Percentiles rank a stretch among this genome's conserved stretches.
These are phyloP conservation scores for Presbytis comata DNA, from an alignment of 2,797 vertebrate genomes.

Conservation along the genomic window DNA sequence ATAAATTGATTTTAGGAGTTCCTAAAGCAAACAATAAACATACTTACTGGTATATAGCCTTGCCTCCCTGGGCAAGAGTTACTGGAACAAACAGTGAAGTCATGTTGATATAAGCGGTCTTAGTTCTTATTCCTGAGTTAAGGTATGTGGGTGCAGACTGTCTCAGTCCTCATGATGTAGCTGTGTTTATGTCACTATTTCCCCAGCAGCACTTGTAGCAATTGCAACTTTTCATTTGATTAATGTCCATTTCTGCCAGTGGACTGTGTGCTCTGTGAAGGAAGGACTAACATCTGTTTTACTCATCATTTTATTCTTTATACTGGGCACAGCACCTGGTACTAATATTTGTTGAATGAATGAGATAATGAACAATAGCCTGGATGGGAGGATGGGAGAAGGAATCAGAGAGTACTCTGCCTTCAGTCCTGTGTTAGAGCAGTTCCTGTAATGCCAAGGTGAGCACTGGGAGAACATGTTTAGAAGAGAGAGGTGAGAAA, in stretches of 20 bases:
- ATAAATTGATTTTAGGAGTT: not conserved
- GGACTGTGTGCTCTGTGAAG: not conserved
- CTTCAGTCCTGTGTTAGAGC: not conserved
- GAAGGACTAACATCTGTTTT: not conserved
- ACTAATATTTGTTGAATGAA: not conserved
- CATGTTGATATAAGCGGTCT: not conserved
- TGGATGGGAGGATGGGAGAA: not conserved
- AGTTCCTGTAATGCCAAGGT: not conserved
- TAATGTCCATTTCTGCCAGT: not conserved
- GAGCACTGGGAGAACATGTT: not conserved
- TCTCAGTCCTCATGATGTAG: not conserved
- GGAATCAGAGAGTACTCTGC: not conserved
- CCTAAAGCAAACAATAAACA: constrained; percentile 6
- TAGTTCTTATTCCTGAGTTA: not conserved
- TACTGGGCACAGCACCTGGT: not conserved
- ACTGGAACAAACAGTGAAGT: not conserved
- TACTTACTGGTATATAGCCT: not conserved
- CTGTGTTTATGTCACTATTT: not conserved
- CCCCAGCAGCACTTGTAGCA: not conserved
- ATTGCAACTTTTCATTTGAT: not conserved
- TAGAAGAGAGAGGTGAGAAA: not conserved
- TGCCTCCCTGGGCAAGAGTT: constrained; percentile 13
- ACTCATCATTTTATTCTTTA: not conserved
- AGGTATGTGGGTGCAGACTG: not conserved
- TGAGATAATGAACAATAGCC: not conserved